phyloP scores from a whole-genome alignment of 2,888 invertebrate genomes.

The Thelaira solivaga region DNA sequence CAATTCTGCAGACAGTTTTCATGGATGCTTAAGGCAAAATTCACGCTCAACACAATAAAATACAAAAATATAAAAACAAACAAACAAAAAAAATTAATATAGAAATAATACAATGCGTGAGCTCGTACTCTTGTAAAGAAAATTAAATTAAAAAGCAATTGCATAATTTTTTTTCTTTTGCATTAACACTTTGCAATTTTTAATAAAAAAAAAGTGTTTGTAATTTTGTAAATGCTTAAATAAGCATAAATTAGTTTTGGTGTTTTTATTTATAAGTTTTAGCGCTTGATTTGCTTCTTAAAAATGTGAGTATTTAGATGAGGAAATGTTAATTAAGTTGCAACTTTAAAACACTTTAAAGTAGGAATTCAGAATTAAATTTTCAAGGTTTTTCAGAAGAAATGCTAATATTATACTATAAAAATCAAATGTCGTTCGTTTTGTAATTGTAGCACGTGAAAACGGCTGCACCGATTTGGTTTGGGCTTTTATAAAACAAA shows the following conservation, averaged over 20 bases:
- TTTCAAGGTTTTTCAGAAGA: neutral
- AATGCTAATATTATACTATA: too few relatives aligned
- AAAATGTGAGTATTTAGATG: too few relatives aligned
- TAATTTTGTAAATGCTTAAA: constrained; percentile 11
- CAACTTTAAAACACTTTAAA: neutral
- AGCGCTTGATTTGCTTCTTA: neutral
- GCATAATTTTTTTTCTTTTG: constrained; percentile 15
- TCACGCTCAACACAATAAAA: neutral
- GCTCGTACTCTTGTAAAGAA: too few relatives aligned
- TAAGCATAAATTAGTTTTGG: constrained; percentile 1
- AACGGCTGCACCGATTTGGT: too few relatives aligned
- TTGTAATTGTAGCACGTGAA: too few relatives aligned
- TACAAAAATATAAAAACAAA: neutral
- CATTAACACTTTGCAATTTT: constrained; percentile 33
- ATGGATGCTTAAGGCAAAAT: constrained; percentile 34
- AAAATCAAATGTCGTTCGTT: too few relatives aligned
- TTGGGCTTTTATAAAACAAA: too few relatives aligned
- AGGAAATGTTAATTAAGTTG: neutral
- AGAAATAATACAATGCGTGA: neutral
- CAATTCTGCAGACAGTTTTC: constrained; percentile 21
- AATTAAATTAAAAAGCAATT: constrained; percentile 27
- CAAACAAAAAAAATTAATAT: neutral
- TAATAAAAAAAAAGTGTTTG: constrained; percentile 21
- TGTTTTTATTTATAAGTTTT: neutral
- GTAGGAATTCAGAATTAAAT: neutral